phyloP scores from a whole-genome alignment of 2,113 vertebrate genomes.

The Hippolais icterina region DNA sequence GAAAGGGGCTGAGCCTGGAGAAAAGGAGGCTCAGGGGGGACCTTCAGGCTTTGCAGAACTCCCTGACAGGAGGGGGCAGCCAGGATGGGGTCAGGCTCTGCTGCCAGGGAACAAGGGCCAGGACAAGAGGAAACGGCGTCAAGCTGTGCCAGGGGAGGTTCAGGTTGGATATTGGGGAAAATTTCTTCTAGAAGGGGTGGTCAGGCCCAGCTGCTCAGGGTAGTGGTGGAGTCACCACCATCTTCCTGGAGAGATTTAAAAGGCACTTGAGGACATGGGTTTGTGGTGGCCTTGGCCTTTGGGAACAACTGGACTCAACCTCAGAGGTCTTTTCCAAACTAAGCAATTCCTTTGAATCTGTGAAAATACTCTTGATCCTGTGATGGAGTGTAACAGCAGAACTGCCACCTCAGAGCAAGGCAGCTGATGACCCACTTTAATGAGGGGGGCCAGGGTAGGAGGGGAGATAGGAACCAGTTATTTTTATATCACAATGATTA shows the following conservation, averaged over 20 bases:
- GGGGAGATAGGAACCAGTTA: background rate
- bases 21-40: background rate
- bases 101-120: background rate
- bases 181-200: background rate
- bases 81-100: background rate
- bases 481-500: background rate
- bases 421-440: background rate
- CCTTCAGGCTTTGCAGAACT: background rate
- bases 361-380: background rate
- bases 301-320: background rate
- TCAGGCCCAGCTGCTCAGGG: background rate
- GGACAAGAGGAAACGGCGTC: rapidly evolving
- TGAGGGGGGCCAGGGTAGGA: rapidly evolving
- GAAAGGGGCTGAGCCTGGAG: background rate
- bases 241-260: background rate
- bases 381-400: background rate
- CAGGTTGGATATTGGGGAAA: background rate
- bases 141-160: background rate
- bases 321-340: background rate
- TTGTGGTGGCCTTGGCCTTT: background rate
- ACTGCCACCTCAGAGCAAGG: background rate
- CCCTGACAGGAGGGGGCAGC: background rate
- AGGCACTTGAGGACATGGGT: background rate
- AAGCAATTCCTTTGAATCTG: background rate
- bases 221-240: background rate